phyloP scores from a whole-genome alignment of 2,888 invertebrate genomes.

The Timema podura region DNA sequence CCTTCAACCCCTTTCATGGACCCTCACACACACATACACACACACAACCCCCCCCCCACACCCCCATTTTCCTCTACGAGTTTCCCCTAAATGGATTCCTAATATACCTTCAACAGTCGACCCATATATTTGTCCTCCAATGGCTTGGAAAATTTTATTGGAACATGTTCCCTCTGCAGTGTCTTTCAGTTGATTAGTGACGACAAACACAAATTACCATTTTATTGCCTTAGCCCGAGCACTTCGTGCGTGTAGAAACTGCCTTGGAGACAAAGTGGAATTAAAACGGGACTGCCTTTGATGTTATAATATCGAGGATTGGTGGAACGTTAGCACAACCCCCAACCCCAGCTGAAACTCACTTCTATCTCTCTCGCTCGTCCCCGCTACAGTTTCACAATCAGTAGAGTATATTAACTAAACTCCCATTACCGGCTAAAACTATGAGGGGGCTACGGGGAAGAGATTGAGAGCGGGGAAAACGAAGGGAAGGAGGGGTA shows the following conservation, averaged over 20 bases:
- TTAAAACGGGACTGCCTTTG: constrained; percentile 54
- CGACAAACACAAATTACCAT: constrained; percentile 67
- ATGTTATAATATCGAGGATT: constrained; percentile 39
- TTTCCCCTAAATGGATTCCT: constrained; percentile 29
- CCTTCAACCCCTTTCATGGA: background rate
- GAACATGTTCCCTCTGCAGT: constrained; percentile 33
- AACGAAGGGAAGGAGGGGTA: constrained; percentile 1
- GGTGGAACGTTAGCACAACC: background rate
- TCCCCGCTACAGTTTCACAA: constrained; percentile 26
- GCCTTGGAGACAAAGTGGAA: constrained; percentile 55
- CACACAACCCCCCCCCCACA: constrained; percentile 11
- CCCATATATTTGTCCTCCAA: constrained; percentile 41
- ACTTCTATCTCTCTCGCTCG: background rate
- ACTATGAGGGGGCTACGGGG: constrained; percentile 19
- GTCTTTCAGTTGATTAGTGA: constrained; percentile 53
- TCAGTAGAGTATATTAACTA: constrained; percentile 32
- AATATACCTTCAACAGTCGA: constrained; percentile 30
- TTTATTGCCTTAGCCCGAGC: constrained; percentile 54
- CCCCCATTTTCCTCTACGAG: constrained; percentile 15
- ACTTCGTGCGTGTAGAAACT: constrained; percentile 36
- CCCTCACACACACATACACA: no score
- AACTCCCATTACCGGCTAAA: constrained; percentile 30
- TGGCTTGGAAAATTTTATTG: constrained; percentile 35
- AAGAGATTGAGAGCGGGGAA: background rate
- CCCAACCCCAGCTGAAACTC: no score